Evolutionary conservation across 1,140 invertebrate genomes (phyloP).

Genomic region (Drosophila punjabiensis): DNA sequence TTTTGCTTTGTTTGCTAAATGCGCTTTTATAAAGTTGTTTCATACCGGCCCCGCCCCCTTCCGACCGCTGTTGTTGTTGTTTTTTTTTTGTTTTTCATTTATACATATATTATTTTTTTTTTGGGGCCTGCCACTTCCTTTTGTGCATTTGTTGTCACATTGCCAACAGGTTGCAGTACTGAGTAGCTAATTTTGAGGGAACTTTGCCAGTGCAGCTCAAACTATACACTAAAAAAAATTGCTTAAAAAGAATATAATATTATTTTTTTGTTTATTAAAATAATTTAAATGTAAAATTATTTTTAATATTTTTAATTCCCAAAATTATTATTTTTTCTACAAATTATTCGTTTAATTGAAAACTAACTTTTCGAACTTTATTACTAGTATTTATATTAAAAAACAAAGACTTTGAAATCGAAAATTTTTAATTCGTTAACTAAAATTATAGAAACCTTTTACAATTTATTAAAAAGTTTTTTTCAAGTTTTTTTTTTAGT

Average conservation of each 20-base stretch:
- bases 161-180: conserved; percentile 66
- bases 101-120: conserved; percentile 12
- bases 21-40: conserved; percentile 74
- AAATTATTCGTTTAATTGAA: no score
- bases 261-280: background rate
- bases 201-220: conserved; percentile 25
- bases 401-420: no score
- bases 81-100: conserved; percentile 7
- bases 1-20: conserved; percentile 79
- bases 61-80: conserved; percentile 10
- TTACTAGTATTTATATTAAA: no score
- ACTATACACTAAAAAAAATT: conserved; percentile 26
- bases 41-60: conserved; percentile 24
- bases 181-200: conserved; percentile 26
- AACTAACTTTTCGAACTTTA: background rate
- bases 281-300: background rate
- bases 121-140: conserved; percentile 68
- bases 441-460: background rate
- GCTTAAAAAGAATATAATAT: background rate
- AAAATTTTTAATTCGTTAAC: background rate
- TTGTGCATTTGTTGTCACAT: conserved; percentile 63
- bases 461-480: background rate
- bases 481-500: background rate
- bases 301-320: background rate
- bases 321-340: background rate